Evolutionary conservation across 2,113 vertebrate species (phyloP).

Genomic region (Trogon surrucura): DNA sequence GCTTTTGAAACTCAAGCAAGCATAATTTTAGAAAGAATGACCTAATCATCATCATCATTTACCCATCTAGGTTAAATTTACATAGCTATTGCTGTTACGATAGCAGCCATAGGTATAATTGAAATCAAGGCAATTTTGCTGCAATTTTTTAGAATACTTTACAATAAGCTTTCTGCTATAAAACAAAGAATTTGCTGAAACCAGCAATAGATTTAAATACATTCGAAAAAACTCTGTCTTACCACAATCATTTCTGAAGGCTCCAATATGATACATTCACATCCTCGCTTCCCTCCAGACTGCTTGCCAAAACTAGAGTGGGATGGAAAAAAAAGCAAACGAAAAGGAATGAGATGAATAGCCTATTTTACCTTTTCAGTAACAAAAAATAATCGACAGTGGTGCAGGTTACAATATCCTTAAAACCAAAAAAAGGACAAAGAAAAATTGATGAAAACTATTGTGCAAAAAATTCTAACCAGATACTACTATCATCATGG

Average conservation of each 20-base stretch:
- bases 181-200: constrained; percentile 45
- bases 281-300: constrained; percentile 94
- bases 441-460: background rate
- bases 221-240: constrained; percentile 68
- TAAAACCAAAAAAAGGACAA: background rate
- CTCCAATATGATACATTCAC: constrained; percentile 95
- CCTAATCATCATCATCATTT: constrained; percentile 60
- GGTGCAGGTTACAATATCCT: background rate
- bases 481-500: background rate
- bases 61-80: constrained; percentile 48
- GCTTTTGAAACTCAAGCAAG: constrained; percentile 43
- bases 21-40: constrained; percentile 47
- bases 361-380: constrained; percentile 44
- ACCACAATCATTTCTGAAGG: constrained; percentile 99
- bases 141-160: constrained; percentile 40
- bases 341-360: constrained; percentile 15
- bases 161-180: constrained; percentile 43
- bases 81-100: background rate
- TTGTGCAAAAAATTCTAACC: background rate
- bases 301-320: constrained; percentile 93
- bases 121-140: constrained; percentile 61
- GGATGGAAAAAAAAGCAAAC: constrained; percentile 21
- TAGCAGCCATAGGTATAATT: constrained; percentile 47
- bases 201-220: constrained; percentile 48
- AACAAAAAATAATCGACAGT: background rate